Base-by-base conservation (phyloP, 2,888 invertebrate genomes). In the Alcis repandata region DNA sequence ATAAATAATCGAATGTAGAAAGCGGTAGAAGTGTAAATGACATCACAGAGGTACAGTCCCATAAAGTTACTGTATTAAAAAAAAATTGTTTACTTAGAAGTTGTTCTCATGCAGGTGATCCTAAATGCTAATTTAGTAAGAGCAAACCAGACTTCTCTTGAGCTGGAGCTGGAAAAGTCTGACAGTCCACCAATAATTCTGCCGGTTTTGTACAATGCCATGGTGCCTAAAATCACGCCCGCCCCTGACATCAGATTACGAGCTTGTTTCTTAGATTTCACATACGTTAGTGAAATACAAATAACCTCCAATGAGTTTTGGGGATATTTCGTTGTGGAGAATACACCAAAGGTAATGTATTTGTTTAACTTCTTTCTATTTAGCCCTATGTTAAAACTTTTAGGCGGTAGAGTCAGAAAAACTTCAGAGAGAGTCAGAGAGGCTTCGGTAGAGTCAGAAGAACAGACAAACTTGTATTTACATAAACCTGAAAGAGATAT, bases 261-360 rank as follows among this genome's bases (percentile, higher is more conserved):
- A 68, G 95, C 94, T 58, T 95, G 95, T 74, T 96, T 95, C 75
- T 74, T 95, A 17, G 94, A 95, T 72, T 94, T 87, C 68, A 83
- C 91, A 0, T 95, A 95, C 69, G 81, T 85, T 15, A 79, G 92
- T 49, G 88, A 90, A n/a, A 84, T 95, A 40, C 76, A 73, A 9
- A 74, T 96, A 11, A 80, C 80, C 8, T 94, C 95, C 63, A 84
- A 87, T 27, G 88, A 92, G 33, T 86, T 94, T 69, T 87, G 89
- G 69, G 95, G 81, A 61, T 82, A 81, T 66, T 85, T 82, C 43
- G 83, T 77, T 43, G 58, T 83, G 49, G 78, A 76, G 45, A 76
- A 83, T 20, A 61, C 71, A 8, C 64, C 69, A 48, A 43, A 46
- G 45, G 67, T 70, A 61, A 27, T 10, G 45, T 48, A 32, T 49